These are phyloP conservation scores for Callorhinus ursinus DNA, from an alignment of 2,113 vertebrate species.

Conservation along the genomic window DNA sequence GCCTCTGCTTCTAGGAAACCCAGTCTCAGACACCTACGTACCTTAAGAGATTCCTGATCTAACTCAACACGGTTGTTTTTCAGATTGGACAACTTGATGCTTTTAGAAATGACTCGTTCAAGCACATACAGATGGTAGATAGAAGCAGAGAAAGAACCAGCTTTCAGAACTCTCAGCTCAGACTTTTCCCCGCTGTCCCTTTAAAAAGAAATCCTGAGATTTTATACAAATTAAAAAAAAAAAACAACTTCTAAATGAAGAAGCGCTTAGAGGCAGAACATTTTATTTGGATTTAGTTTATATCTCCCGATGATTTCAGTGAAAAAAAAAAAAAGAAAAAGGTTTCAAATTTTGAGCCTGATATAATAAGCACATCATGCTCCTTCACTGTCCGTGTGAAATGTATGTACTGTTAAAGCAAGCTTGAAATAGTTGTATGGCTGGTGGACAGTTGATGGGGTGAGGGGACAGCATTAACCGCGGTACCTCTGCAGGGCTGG, in stretches of 20 bases:
- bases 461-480: background rate
- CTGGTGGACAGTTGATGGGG: rapidly evolving
- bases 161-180: background rate
- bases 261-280: background rate
- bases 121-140: too few relatives aligned
- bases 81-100: too few relatives aligned
- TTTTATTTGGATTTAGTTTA: background rate
- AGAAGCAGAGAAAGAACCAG: too few relatives aligned
- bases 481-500: background rate
- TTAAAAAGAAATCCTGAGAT: background rate
- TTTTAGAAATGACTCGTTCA: background rate
- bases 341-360: background rate
- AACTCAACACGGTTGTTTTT: too few relatives aligned
- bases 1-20: background rate
- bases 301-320: background rate
- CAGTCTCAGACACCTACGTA: background rate
- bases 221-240: background rate
- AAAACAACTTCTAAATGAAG: background rate
- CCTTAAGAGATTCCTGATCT: background rate
- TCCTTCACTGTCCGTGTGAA: background rate
- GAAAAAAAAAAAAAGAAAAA: too few relatives aligned
- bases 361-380: rapidly evolving
- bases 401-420: rapidly evolving
- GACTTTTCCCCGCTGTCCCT: background rate
- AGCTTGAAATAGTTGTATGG: too few relatives aligned